Percentiles rank a stretch among this genome's conserved stretches.
phyloP scores from a whole-genome alignment of 2,888 invertebrate genomes.

The Asteroscopus sphinx region DNA sequence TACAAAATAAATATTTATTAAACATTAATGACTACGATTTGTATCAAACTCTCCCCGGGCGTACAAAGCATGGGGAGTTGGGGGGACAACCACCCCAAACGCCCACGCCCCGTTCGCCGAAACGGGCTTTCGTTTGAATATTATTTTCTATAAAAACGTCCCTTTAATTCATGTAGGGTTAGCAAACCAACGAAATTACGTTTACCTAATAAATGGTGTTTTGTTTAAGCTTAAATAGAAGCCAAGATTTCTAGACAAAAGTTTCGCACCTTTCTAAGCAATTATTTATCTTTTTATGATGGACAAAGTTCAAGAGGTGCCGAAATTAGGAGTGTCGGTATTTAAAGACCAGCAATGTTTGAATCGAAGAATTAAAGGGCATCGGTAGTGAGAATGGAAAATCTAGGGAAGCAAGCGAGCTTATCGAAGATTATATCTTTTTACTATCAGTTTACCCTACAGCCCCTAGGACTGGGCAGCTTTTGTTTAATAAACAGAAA shows the following conservation, averaged over 20 bases:
- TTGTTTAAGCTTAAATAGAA: not conserved
- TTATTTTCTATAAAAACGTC: slow-evolving; percentile 61
- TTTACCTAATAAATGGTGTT: slow-evolving; percentile 23
- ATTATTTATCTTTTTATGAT: slow-evolving; percentile 42
- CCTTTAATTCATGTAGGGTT: slow-evolving; percentile 58
- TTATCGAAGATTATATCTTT: slow-evolving; percentile 25
- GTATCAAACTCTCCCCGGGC: slow-evolving; percentile 60
- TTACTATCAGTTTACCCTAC: slow-evolving; percentile 3
- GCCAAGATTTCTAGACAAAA: slow-evolving; percentile 3
- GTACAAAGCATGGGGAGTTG: slow-evolving; percentile 37
- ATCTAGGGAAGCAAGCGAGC: slow-evolving; percentile 7
- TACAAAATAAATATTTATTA: slow-evolving; percentile 70
- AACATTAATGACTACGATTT: slow-evolving; percentile 73
- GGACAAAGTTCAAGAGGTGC: slow-evolving; percentile 42
- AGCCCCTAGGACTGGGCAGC: no score
- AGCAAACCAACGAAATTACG: slow-evolving; percentile 26
- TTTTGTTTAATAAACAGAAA: not conserved
- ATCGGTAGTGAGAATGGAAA: slow-evolving; percentile 32
- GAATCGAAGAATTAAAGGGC: slow-evolving; percentile 31
- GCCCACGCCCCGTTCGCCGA: slow-evolving; percentile 32
- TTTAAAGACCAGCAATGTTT: slow-evolving; percentile 33
- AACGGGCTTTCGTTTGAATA: slow-evolving; percentile 59
- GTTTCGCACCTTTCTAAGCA: slow-evolving; percentile 31
- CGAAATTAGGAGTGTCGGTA: slow-evolving; percentile 36
- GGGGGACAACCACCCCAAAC: slow-evolving; percentile 27